Evolutionary conservation across 2,113 vertebrate species (phyloP).

Genomic region (Cnemophilus loriae): DNA sequence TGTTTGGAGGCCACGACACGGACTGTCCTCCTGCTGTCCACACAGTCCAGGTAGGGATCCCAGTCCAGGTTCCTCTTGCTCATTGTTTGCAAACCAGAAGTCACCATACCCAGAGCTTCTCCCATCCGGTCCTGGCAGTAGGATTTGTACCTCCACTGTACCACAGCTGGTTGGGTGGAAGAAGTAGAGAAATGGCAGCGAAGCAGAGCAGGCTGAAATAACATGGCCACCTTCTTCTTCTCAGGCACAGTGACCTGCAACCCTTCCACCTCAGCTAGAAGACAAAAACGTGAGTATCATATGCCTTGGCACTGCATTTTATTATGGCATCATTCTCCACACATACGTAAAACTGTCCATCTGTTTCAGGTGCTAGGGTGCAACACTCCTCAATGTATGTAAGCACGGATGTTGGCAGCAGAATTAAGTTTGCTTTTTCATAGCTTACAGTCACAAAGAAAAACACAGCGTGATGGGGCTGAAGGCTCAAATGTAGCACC

Average conservation of each 20-base stretch:
- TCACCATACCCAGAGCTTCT: conserved; percentile 83
- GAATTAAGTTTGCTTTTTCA: background rate
- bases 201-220: conserved; percentile 92
- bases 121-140: conserved; percentile 90
- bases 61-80: conserved; percentile 80
- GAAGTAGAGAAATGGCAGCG: conserved; percentile 90
- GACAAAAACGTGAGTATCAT: conserved; percentile 41
- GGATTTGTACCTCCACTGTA: conserved; percentile 98
- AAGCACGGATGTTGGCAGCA: background rate
- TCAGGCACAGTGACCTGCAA: conserved; percentile 86
- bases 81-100: conserved; percentile 69
- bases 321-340: background rate
- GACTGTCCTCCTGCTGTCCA: conserved; percentile 90
- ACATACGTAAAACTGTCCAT: background rate
- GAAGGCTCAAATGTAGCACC: background rate
- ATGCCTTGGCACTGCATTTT: background rate
- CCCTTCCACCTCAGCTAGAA: conserved; percentile 74
- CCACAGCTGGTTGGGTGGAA: conserved; percentile 84
- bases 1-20: conserved; percentile 90
- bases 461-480: background rate
- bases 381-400: background rate
- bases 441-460: background rate
- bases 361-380: background rate
- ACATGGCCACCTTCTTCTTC: conserved; percentile 86
- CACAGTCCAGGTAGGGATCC: conserved; percentile 87